Base-by-base conservation (phyloP, 2,113 vertebrate species). In the Mormyrus iriodes region DNA sequence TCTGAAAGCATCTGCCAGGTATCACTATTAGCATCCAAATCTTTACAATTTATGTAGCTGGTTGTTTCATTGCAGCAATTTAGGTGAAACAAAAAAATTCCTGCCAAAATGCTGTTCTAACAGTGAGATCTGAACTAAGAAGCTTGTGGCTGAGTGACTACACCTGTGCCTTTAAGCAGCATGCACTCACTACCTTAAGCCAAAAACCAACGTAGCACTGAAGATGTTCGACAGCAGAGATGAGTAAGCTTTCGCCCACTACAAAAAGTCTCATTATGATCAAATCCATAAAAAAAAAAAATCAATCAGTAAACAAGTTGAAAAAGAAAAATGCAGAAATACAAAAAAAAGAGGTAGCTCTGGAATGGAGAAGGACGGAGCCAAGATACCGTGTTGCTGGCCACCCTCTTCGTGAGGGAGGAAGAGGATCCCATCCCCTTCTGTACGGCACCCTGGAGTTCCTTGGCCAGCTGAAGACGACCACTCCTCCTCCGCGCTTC, bases 301-400 rank as follows among this genome's bases (percentile, higher is more conserved):
- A n/a, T n/a, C n/a, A n/a, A n/a, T n/a, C n/a, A n/a, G n/a, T 13
- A 35, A 19, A 12, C 10, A 1, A 42, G 3, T 35, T 31, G 15
- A 44, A 44, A 44, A 44, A 19, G 10, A 44, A 8, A 3, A 44
- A 15, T 53, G 5, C 52, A 53, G 12, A 53, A 13, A 53, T 3
- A 17, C 52, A 53, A 13, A 2, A 53, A 19, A 13, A 1, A 53
- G 12, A 3, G 17, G 52, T 19, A 53, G 2, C 15, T 53, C 8
- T 39, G 31, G 73, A 12, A 31, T 42, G 31, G 42, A 48, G 39
- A 35, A 24, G 10, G 7, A 48, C 69, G 53, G 42, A 85, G 0
- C 10, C 3, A 24, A 21, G 3, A 84, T 8, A 95, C 95, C 94
- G 89, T 93, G 87, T 24, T 76, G 8, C n/a, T 86, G 15, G 89